Conservation (phyloP, 2,113 vertebrate species). For the Xenopus laevis region DNA sequence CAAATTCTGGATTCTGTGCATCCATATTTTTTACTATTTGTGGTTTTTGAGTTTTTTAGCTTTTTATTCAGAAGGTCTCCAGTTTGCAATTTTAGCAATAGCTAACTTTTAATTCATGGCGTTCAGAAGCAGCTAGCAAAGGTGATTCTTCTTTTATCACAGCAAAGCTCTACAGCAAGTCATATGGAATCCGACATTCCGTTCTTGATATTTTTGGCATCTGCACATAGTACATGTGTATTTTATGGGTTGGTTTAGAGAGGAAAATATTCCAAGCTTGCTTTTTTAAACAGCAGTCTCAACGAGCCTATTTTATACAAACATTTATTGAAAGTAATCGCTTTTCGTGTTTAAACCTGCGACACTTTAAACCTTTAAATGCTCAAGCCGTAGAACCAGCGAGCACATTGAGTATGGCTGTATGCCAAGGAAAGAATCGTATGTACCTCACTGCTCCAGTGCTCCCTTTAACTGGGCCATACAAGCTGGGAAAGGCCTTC, state of each 20-base stretch:
- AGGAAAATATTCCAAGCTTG: constrained; percentile 20
- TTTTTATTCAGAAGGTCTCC: too few species aligned
- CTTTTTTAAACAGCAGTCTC: constrained; percentile 5
- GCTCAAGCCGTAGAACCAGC: not conserved
- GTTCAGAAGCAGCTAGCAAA: not conserved
- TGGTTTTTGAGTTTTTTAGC: too few species aligned
- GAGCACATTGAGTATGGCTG: not conserved
- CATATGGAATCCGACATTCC: constrained; percentile 25
- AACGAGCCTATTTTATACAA: constrained; percentile 27
- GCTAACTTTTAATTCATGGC: too few species aligned
- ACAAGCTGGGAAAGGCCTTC: not conserved
- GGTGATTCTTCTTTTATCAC: not conserved
- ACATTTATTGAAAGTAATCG: not conserved
- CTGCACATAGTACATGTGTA: constrained; percentile 19
- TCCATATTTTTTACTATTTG: too few species aligned
- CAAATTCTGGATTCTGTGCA: too few species aligned
- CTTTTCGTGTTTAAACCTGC: not conserved
- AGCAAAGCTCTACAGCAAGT: constrained; percentile 14
- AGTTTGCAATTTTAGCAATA: too few species aligned
- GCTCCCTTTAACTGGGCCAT: not conserved
- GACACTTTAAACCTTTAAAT: not conserved
- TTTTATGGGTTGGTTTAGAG: constrained; percentile 23
- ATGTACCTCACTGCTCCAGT: not conserved
- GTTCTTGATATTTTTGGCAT: constrained; percentile 31
- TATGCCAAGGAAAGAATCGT: not conserved